Evolutionary conservation across 2,888 invertebrate genomes (phyloP), one percentile per base, ranked within the genome.

Genomic region (Entomobrya multifasciata): DNA sequence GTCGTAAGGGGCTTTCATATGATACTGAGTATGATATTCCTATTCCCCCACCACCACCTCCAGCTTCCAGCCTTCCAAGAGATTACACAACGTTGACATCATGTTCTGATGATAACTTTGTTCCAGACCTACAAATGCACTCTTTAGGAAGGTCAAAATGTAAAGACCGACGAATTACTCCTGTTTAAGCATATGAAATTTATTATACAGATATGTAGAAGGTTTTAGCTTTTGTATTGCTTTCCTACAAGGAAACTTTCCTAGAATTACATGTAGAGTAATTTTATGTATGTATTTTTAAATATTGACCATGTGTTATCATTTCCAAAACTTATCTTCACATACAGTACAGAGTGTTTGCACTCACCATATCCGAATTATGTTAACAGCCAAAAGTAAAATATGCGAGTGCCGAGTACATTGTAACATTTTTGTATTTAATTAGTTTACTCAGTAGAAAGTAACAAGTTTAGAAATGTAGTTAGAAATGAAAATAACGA

Each of bases 31-130:
- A 86, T 62, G 89, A 88, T 41, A 83, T 90, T 17, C 89, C 90
- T 11, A 82, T 89, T n/a, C 90, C 90, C 10, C 89, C 88, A 0
- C 90, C 90, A 13, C 90, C 90, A 25, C 90, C 90, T 36, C 89
- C 89, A 1, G 88, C 90, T 15, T 78, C 84, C 17, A 76, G 78
- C 41, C 80, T 87, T 36, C 87, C 87, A 17, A 47, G 87, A 27
- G 87, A 87, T 65, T 87, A 87, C 30, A 87, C 87, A 10, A 87
- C 87, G 11, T 62, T 87, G 27, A 87, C 87, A 8, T 84, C 87
- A 25, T 87, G 87, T 30, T 87, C 87, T 20, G 87, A 87, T 27
- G 87, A 87, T 17, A 84, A 84, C 22, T 85, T 85, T 78, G 84
- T 85, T 67, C 84, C 84, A 27, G 84, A 85, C 15, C 2, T 85